These are phyloP conservation scores for Anorthoa munda DNA, from an alignment of 2,888 invertebrate genomes.

Conservation along the genomic window DNA sequence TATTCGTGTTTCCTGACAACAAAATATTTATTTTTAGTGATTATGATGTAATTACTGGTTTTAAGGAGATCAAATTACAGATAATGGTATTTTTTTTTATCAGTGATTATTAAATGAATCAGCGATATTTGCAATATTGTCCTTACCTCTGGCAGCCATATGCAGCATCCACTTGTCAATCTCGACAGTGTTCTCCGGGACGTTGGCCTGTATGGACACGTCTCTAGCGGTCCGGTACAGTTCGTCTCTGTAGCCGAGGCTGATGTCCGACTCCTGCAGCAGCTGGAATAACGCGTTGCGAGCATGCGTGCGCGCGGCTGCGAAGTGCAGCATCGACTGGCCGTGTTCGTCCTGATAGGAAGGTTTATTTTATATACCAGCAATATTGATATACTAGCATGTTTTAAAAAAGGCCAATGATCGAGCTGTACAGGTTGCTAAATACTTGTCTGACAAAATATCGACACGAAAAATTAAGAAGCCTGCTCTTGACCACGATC, in stretches of 20 bases:
- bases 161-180: conserved; percentile 95
- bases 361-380: no score
- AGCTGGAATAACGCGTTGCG: conserved; percentile 95
- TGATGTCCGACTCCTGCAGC: conserved; percentile 95
- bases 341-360: conserved; percentile 95
- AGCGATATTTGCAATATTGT: no score
- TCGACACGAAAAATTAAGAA: no score
- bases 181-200: conserved; percentile 94
- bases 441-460: no score
- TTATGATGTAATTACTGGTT: no score
- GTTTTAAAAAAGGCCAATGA: no score
- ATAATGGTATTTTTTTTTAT: no score
- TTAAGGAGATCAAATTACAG: no score
- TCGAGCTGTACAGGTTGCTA: no score
- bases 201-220: conserved; percentile 95
- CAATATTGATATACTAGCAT: no score
- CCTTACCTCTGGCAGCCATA: conserved; percentile 94
- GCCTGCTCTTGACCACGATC: no score
- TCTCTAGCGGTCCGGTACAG: conserved; percentile 97
- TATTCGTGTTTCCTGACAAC: conserved; percentile 83
- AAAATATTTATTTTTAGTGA: background rate
- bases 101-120: no score
- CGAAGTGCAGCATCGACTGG: conserved; percentile 97
- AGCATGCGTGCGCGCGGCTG: conserved; percentile 95
- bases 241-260: conserved; percentile 95